Evolutionary conservation across 2,113 vertebrate species (phyloP), one percentile per base, ranked within the genome.

Genomic region (Origma solitaria): DNA sequence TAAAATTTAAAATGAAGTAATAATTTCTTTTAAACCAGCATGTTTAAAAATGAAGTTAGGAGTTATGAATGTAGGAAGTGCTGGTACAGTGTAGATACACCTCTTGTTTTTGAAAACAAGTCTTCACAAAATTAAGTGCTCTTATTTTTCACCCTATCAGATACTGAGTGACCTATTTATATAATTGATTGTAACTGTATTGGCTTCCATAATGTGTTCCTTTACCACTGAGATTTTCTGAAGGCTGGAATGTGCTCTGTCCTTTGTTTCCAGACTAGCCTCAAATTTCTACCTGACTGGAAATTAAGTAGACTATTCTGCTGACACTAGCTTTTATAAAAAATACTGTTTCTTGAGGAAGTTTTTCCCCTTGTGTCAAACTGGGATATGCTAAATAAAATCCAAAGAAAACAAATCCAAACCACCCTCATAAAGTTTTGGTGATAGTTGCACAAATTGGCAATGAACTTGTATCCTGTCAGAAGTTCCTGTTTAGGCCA

Each of bases 111-210:
- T 71, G 81, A 86, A 82, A 97, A 44, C 17, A 86, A 82, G 13
- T 95, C 75, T 93, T 96, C 75, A 88, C 57, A 88, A 94, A 96
- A 94, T 95, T 68, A 97, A 98, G 98, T 98, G 98, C 98, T 97
- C 98, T 98, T 98, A 82, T 95, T 65, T 87, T 66, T 93, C 90
- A 95, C 73, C 65, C 57, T 90, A 66, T 89, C 85, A 82, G 88
- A 93, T 92, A 89, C 51, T 78, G 92, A 87, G 84, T 83, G 68
- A 88, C 60, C 72, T 95, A 15, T 90, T 85, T 72, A 38, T 92
- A 40, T n/a, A 50, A 80, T 23, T 54, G 66, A 92, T 90, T 94
- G 88, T 90, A 82, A 47, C 28, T 71, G 33, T 92, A 38, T 60
- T 95, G 84, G 69, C 49, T 92, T 94, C 71, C 24, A 27, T 62